Evolutionary conservation across 2,888 invertebrate species (phyloP).

Genomic region (Drosophila setosimentum): DNA sequence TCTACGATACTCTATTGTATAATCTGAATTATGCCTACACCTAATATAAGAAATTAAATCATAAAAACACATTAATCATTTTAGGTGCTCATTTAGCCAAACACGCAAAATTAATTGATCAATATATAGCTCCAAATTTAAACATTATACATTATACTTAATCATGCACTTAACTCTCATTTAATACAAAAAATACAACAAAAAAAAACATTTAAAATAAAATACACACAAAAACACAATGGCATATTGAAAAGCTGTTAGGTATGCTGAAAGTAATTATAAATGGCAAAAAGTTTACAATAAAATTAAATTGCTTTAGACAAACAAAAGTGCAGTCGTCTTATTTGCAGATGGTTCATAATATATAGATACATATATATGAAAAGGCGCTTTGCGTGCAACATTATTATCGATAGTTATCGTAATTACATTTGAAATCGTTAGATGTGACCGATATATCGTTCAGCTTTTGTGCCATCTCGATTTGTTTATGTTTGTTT

Average conservation of each 20-base stretch:
- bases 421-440: not conserved
- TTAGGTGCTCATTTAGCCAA: conserved; percentile 69
- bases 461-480: conserved; percentile 26
- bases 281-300: conserved; percentile 68
- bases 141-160: conserved; percentile 59
- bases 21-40: conserved; percentile 36
- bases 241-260: conserved; percentile 51
- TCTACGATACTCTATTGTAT: conserved; percentile 35
- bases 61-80: conserved; percentile 39
- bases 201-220: conserved; percentile 8
- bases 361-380: conserved; percentile 7
- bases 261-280: conserved; percentile 58
- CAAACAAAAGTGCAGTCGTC: conserved; percentile 25
- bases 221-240: conserved; percentile 39
- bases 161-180: conserved; percentile 65
- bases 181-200: conserved; percentile 40
- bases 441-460: conserved; percentile 2
- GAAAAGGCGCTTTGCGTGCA: not conserved
- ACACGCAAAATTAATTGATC: conserved; percentile 51
- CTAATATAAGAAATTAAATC: conserved; percentile 50
- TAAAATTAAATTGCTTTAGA: conserved; percentile 77
- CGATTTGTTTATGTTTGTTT: conserved; percentile 46
- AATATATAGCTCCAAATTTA: conserved; percentile 61
- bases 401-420: conserved; percentile 11
- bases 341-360: conserved; percentile 9